Evolutionary conservation across 1,140 invertebrate genomes (phyloP).

Genomic region (Rhagoletis pomonella): DNA sequence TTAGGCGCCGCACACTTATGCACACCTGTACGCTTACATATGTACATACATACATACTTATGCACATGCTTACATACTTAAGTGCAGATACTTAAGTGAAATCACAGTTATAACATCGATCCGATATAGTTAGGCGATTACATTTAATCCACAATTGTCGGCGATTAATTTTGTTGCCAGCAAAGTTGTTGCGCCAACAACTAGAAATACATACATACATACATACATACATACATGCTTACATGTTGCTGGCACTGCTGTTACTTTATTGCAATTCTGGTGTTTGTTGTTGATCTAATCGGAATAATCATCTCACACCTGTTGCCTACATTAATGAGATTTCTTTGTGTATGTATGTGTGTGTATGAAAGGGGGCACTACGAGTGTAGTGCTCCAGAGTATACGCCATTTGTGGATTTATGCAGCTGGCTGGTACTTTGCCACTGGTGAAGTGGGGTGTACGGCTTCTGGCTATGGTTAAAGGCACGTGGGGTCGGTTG

Average conservation of each 20-base stretch:
- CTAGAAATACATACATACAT: not conserved
- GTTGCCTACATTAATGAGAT: conserved; percentile 28
- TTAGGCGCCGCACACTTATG: not conserved
- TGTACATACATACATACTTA: not conserved
- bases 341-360: conserved; percentile 1
- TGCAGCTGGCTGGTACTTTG: not conserved
- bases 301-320: conserved; percentile 49
- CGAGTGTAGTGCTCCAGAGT: not conserved
- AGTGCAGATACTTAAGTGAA: conserved; percentile 22
- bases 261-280: not conserved
- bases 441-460: not conserved
- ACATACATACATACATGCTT: not conserved
- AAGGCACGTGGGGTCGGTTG: conserved; percentile 5
- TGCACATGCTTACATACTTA: not conserved
- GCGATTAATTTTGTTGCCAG: conserved; percentile 42
- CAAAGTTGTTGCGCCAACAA: not conserved
- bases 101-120: conserved; percentile 51
- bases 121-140: conserved; percentile 50
- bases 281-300: conserved; percentile 15
- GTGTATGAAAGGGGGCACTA: not conserved
- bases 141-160: conserved; percentile 41
- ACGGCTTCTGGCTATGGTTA: too few species aligned
- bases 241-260: conserved; percentile 2
- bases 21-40: not conserved
- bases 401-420: not conserved